These are phyloP conservation scores for Elymnias hypermnestra DNA, from an alignment of 1,140 invertebrate genomes.

Conservation along the genomic window DNA sequence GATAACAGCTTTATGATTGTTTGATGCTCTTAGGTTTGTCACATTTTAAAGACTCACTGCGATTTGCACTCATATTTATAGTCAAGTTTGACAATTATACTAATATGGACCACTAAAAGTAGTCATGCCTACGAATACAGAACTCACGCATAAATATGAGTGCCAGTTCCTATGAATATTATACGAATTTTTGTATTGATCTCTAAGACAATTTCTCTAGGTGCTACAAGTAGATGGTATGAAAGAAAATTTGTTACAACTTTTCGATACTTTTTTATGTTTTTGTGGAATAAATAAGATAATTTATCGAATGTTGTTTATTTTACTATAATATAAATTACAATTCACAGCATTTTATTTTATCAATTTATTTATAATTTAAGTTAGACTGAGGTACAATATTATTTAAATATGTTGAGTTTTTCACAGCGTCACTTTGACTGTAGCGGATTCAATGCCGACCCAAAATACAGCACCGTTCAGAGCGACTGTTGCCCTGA, in stretches of 20 bases:
- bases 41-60: background rate
- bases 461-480: conserved; percentile 72
- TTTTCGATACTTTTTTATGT: conserved; percentile 22
- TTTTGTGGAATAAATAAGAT: conserved; percentile 19
- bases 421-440: conserved; percentile 52
- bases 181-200: conserved; percentile 45
- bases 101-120: background rate
- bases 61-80: conserved; percentile 19
- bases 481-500: conserved; percentile 66
- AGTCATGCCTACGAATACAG: conserved; percentile 12
- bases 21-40: conserved; percentile 12
- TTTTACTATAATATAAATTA: conserved; percentile 18
- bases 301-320: conserved; percentile 18
- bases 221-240: conserved; percentile 51
- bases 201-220: conserved; percentile 60
- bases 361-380: background rate
- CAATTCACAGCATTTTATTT: conserved; percentile 13
- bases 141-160: conserved; percentile 21
- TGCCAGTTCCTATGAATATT: conserved; percentile 24
- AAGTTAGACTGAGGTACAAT: background rate
- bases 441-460: conserved; percentile 56
- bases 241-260: conserved; percentile 25
- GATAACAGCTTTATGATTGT: background rate
- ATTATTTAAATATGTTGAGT: background rate
- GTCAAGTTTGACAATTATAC: background rate